Conservation (phyloP, 2,113 vertebrate genomes). For the Nothocercus nigrocapillus region DNA sequence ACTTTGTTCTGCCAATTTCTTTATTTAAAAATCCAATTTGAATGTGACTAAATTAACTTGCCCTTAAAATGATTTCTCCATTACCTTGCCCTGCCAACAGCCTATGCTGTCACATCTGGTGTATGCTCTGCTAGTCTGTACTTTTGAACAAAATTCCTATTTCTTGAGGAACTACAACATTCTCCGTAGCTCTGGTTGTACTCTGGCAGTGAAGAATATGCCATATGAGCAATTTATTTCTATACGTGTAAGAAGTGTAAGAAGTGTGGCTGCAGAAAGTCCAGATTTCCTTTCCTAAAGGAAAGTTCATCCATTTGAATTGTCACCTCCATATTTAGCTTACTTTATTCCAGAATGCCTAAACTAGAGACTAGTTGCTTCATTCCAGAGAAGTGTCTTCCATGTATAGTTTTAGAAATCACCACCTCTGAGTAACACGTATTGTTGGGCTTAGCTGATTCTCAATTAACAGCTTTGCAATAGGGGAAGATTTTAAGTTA, state of each 20-base stretch:
- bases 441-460: neutral
- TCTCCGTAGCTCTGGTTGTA: neutral
- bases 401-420: neutral
- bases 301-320: neutral
- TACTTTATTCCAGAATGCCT: neutral
- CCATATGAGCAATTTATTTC: neutral
- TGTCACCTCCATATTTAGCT: neutral
- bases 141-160: neutral
- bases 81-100: neutral
- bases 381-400: neutral
- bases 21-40: neutral
- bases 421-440: neutral
- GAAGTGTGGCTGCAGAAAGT: neutral
- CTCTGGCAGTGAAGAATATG: neutral
- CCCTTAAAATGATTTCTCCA: neutral
- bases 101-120: neutral
- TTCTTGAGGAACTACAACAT: neutral
- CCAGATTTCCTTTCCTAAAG: neutral
- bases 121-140: neutral
- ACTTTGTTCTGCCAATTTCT: neutral
- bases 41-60: neutral
- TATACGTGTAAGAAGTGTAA: neutral
- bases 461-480: neutral
- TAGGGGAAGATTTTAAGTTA: neutral
- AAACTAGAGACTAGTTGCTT: neutral